Conservation (phyloP, 2,797 vertebrate genomes). For the Pelochelys cantorii region DNA sequence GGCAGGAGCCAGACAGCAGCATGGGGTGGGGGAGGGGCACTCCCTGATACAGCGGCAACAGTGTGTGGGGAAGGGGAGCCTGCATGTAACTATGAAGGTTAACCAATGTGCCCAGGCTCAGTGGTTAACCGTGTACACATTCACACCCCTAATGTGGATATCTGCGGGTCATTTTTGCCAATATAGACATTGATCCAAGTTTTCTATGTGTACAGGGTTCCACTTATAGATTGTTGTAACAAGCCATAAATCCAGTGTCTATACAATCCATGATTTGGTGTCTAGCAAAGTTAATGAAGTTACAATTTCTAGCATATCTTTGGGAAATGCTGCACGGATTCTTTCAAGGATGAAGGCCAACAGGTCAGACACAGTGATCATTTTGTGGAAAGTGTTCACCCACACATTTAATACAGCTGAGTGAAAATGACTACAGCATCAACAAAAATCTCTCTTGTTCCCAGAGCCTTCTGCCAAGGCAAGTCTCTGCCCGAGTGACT, state of each 20-base stretch:
- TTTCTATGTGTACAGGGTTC: too few relatives aligned
- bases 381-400: neutral
- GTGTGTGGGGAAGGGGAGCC: too few relatives aligned
- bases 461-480: neutral
- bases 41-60: too few relatives aligned
- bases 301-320: neutral
- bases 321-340: neutral
- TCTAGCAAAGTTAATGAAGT: neutral
- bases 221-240: neutral
- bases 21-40: too few relatives aligned
- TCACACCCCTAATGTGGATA: too few relatives aligned
- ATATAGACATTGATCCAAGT: too few relatives aligned
- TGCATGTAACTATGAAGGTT: too few relatives aligned
- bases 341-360: neutral
- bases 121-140: too few relatives aligned
- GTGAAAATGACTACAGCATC: constrained; percentile 7
- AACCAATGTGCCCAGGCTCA: too few relatives aligned
- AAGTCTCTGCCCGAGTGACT: neutral
- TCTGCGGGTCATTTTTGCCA: too few relatives aligned
- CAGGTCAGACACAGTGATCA: neutral
- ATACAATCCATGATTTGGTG: neutral
- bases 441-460: fast-evolving
- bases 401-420: neutral
- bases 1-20: too few relatives aligned
- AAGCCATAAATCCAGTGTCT: neutral